Base-by-base conservation (phyloP, 2,888 invertebrate genomes). In the Crepidodera aurea region DNA sequence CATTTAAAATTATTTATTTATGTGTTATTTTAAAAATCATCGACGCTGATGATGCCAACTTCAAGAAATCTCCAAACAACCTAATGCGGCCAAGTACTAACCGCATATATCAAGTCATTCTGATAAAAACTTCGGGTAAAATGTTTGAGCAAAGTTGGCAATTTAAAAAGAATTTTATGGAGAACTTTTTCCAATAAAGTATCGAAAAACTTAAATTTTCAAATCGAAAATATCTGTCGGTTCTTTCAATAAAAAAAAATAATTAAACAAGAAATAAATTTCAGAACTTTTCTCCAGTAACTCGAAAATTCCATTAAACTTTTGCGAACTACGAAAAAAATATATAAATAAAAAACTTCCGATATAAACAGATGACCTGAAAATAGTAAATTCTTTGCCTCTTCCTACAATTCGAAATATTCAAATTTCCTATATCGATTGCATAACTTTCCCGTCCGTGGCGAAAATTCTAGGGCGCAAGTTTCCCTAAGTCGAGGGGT, bases 351-450 rank as follows among this genome's bases (percentile, higher is more conserved):
- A n/a, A n/a, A n/a, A n/a, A n/a, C n/a, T n/a, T 60, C 57, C 60
- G 62, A 64, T 67, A 64, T 67, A 61, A 66, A 66, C 62, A 64
- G 65, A 66, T 65, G 66, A 69, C 66, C 67, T 65, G 65, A 67
- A 64, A 68, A 69, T 65, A 66, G 64, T 69, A 68, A 66, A 71
- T 70, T 71, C 71, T 69, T 71, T 66, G 53, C 68, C 66, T 69
- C 65, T 51, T 64, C 48, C 55, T 63, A 63, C 65, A 65, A 65
- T 75, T 73, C 72, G 67, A 74, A 75, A 72, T 73, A 76, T 75
- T 76, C 74, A 75, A 76, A 75, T 76, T 74, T 71, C 57, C 48
- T 72, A 73, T 75, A 76, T 76, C 76, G 76, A 76, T 76, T 76
- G 71, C 75, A 75, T 74, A 75, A 74, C 75, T 74, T 64, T 59